phyloP scores from a whole-genome alignment of 1,140 invertebrate genomes.

The Chelonus insularis region DNA sequence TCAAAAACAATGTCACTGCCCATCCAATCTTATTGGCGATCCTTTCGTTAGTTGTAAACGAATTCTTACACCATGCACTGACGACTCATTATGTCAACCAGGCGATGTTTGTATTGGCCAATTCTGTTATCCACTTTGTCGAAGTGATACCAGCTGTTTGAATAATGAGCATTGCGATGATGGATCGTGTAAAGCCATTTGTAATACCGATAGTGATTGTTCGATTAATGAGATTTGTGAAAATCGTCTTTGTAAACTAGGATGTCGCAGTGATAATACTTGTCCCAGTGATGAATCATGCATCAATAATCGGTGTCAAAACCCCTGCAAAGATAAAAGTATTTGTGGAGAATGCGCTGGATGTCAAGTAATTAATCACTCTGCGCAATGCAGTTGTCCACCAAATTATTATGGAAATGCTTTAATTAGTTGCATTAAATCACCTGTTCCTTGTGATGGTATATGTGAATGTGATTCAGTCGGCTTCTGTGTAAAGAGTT shows the following conservation, averaged over 20 bases:
- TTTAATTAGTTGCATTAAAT: conserved; percentile 71
- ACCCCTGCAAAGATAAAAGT: conserved; percentile 72
- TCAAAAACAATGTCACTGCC: conserved; percentile 74
- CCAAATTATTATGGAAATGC: conserved; percentile 80
- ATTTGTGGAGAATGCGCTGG: conserved; percentile 81
- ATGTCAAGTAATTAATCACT: conserved; percentile 80
- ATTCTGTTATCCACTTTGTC: conserved; percentile 74
- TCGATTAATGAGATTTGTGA: conserved; percentile 80
- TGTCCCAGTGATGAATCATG: conserved; percentile 77
- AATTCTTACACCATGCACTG: conserved; percentile 65
- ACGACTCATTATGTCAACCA: conserved; percentile 67
- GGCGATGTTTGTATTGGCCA: conserved; percentile 74
- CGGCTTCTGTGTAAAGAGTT: conserved; percentile 75
- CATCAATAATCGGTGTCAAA: conserved; percentile 79
- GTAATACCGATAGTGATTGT: conserved; percentile 82
- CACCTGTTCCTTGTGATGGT: conserved; percentile 68
- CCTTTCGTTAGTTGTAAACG: conserved; percentile 73
- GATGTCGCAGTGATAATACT: conserved; percentile 80
- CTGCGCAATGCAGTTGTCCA: conserved; percentile 82
- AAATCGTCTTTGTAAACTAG: conserved; percentile 81
- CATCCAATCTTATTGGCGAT: conserved; percentile 73
- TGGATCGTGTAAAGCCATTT: conserved; percentile 79
- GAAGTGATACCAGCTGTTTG: conserved; percentile 77
- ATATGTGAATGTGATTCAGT: conserved; percentile 75
- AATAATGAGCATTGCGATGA: conserved; percentile 81